Evolutionary conservation across 2,888 invertebrate species (phyloP), one percentile per base, ranked within the genome.

Genomic region (Lomographa bimaculata): DNA sequence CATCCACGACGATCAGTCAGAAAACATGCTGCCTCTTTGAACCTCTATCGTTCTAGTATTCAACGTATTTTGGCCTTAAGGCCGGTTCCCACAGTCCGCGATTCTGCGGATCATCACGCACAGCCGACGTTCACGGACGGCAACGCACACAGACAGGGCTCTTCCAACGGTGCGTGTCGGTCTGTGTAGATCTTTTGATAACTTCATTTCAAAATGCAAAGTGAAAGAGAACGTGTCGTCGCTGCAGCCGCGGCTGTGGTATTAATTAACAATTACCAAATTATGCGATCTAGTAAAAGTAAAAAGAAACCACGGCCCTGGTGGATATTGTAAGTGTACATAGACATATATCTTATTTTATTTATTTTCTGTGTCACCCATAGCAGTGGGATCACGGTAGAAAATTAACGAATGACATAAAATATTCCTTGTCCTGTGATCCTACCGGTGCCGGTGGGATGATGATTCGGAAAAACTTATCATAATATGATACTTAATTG

Each of bases 131-230:
- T n/a, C 24, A 24, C 24, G 24, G 24, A 10, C 24, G 24, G 24
- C 24, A 12, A 24, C 24, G 11, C 24, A 24, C 11, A 12, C 24
- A 24, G 11, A 12, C 24, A 24, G 24, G 24, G 24, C 24, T 12
- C 11, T 24, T 24, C 11, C 24, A 24, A 24, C 24, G 24, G 24
- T 24, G 24, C 24, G 24, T 24, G 24, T 10, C 24, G 24, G 24
- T 24, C 24, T 24, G 24, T 24, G 24, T 24, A 24, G 24, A 24
- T 24, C 24, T 10, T 24, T 24, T 24, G n/a, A 18, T 17, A 29
- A 18, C 29, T 29, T 29, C 29, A 29, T 29, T 29, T 17, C 18
- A 29, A 29, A 29, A 18, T 29, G 29, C 29, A 29, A 29, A 29
- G 9, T 29, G 29, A 29, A 27, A 29, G 18, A 29, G 19, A 29